Evolutionary conservation across 2,888 invertebrate genomes (phyloP), one percentile per base, ranked within the genome.

Genomic region (Erebia palarica): DNA sequence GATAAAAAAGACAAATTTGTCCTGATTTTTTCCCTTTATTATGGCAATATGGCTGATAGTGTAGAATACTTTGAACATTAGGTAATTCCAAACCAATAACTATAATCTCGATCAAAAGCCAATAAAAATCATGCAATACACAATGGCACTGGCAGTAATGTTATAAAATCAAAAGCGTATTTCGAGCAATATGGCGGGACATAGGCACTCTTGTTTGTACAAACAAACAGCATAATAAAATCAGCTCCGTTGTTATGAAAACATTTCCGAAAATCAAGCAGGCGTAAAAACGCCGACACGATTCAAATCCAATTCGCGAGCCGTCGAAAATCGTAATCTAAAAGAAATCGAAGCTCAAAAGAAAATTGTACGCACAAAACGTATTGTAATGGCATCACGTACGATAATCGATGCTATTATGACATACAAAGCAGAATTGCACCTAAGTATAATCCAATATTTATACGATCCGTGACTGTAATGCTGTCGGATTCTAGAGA

Each of bases 371-470:
- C 80, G 80, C 78, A 87, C 84, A 89, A 86, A 80, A 80, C 78
- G 80, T 83, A 90, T 92, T 89, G 90, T 92, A 92, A 93, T 93
- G 84, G 88, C 89, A 92, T 92, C 93, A 93, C 93, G 92, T 93
- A 92, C 86, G 81, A 89, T 91, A 92, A 93, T 91, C 91, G 88
- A 82, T 76, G 89, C 86, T 89, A 92, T 93, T 93, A 92, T 92
- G 92, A 92, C 92, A 92, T 90, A 89, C 89, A 86, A 83, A 84
- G 81, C 80, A 86, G 90, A 90, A 92, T 91, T 90, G 90, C 91
- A 88, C 90, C 90, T 90, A 88, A 92, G 82, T 89, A 90, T 92
- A 92, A 92, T 92, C 92, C 92, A 92, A 92, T 92, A 91, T 92
- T 91, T 91, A 92, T 92, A 88, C 84, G 87, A 84, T 86, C 83